These are phyloP conservation scores for Eurois occulta DNA, from an alignment of 2,888 invertebrate genomes.

Conservation along the genomic window DNA sequence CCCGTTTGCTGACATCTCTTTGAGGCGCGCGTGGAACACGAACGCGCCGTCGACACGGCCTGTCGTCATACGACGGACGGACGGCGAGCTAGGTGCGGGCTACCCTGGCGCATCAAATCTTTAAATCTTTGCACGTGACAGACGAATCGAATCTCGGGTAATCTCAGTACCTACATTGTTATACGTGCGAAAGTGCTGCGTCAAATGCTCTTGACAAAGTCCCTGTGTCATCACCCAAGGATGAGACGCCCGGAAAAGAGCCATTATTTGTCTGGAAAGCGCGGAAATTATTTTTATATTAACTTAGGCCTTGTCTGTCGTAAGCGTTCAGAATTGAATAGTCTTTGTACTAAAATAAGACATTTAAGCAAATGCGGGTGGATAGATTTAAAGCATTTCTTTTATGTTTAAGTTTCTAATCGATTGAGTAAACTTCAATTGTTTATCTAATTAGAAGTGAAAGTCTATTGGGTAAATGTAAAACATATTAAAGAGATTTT, in stretches of 20 bases:
- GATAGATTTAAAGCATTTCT: not conserved
- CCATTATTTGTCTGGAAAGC: constrained; percentile 13
- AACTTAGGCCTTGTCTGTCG: not conserved
- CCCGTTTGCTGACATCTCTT: too few species aligned
- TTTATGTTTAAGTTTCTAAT: not conserved
- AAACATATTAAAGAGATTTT: not conserved
- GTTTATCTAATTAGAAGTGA: not conserved
- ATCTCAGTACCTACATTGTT: not conserved
- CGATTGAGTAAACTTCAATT: not conserved
- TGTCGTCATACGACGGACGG: too few species aligned
- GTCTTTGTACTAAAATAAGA: constrained; percentile 1
- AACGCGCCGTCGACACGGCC: too few species aligned
- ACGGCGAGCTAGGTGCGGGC: too few species aligned
- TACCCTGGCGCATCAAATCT: too few species aligned
- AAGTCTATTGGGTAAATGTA: not conserved
- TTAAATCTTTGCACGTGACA: not conserved
- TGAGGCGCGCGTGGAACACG: too few species aligned
- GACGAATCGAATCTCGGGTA: not conserved
- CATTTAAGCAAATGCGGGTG: not conserved
- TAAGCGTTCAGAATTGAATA: not conserved
- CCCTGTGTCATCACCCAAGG: not conserved
- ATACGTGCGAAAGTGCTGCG: not conserved
- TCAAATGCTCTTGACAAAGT: not conserved
- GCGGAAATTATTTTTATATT: constrained; percentile 14
- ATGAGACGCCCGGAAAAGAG: not conserved